Evolutionary conservation across 2,113 vertebrate genomes (phyloP).

Genomic region (Regulus satrapa): DNA sequence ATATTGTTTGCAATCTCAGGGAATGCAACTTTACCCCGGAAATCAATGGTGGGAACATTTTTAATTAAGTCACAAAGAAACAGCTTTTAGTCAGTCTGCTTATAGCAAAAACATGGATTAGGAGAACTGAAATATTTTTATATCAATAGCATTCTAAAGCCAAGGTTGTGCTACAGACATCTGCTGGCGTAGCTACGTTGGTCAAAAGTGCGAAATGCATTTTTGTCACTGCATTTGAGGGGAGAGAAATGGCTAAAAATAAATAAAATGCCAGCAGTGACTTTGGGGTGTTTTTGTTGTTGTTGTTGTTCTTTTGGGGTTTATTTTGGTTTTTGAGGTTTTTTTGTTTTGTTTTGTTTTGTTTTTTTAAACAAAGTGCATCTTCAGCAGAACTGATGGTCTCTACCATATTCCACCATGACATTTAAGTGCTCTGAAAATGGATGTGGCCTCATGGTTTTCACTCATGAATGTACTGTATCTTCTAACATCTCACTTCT

Average conservation of each 20-base stretch:
- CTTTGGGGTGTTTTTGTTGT: too few relatives aligned
- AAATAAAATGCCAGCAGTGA: neutral
- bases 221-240: neutral
- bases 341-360: too few relatives aligned
- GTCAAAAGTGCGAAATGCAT: neutral
- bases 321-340: too few relatives aligned
- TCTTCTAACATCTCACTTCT: neutral
- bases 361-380: neutral
- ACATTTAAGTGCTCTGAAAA: neutral
- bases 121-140: neutral
- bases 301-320: too few relatives aligned
- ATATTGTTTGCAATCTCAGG: neutral
- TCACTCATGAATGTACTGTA: neutral
- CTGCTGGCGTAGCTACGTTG: neutral
- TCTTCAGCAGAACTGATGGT: neutral
- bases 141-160: neutral
- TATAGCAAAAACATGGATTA: neutral
- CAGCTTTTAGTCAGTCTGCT: neutral
- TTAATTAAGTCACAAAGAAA: neutral
- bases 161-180: neutral
- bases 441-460: neutral
- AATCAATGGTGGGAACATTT: neutral
- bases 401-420: neutral
- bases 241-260: neutral
- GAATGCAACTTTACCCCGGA: neutral